Conservation (phyloP, 2,113 vertebrate species). For the Mesoclemmys tuberculata region DNA sequence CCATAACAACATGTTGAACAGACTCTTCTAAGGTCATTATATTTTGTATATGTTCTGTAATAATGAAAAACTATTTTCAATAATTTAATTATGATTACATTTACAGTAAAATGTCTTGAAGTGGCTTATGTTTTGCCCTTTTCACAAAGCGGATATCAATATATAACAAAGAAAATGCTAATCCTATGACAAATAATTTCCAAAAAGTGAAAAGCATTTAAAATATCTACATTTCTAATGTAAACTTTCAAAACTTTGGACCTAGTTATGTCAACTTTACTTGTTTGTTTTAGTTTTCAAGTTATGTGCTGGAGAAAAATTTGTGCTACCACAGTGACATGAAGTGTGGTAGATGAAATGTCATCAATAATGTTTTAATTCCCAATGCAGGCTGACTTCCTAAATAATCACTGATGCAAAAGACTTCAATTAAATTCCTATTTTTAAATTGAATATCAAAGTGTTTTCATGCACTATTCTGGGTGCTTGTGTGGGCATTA, state of each 20-base stretch:
- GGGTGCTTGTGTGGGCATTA: background rate
- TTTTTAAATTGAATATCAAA: background rate
- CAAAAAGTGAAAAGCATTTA: background rate
- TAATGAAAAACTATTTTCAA: background rate
- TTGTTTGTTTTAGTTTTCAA: background rate
- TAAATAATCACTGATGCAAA: background rate
- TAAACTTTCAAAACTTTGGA: background rate
- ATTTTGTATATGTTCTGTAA: slow-evolving; percentile 93
- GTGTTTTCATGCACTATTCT: background rate
- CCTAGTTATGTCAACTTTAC: background rate
- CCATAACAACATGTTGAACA: slow-evolving; percentile 98
- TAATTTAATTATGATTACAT: background rate
- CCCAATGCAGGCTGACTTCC: background rate
- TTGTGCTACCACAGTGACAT: background rate
- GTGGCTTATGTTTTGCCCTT: background rate
- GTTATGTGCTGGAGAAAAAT: background rate
- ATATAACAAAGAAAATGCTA: background rate
- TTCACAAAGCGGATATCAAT: background rate
- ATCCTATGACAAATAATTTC: background rate
- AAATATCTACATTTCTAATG: background rate
- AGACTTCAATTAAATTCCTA: too few species aligned
- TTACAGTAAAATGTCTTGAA: background rate
- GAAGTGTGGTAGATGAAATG: background rate
- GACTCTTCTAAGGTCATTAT: slow-evolving; percentile 99
- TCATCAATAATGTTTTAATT: background rate